Evolutionary conservation across 2,888 invertebrate genomes (phyloP).

Genomic region (Geotrupes spiniger): DNA sequence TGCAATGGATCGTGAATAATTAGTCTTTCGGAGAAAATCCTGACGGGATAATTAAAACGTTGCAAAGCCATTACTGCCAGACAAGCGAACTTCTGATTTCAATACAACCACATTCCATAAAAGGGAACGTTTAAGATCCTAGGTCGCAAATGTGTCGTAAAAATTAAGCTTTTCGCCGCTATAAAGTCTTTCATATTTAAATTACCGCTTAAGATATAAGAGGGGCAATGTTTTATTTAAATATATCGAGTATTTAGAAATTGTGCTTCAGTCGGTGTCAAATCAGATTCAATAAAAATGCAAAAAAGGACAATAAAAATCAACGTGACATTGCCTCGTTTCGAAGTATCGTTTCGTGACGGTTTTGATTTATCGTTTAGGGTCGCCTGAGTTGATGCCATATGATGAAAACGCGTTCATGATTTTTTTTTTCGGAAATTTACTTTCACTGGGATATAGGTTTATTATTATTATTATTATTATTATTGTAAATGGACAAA

Average conservation of each 20-base stretch:
- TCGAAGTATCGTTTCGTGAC: constrained; percentile 1
- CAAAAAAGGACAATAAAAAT: constrained; percentile 9
- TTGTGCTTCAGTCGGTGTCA: constrained; percentile 7
- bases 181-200: constrained; percentile 7
- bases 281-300: constrained; percentile 8
- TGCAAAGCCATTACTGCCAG: background rate
- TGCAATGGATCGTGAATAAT: background rate
- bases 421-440: constrained; percentile 20
- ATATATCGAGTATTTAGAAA: constrained; percentile 6
- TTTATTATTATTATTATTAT: constrained; percentile 11
- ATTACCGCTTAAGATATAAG: constrained; percentile 6
- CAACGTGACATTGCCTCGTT: constrained; percentile 5
- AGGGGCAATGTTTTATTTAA: constrained; percentile 10
- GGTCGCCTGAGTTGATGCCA: constrained; percentile 29
- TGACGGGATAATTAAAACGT: too few species aligned
- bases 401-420: constrained; percentile 20
- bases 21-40: background rate
- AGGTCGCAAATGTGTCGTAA: constrained; percentile 3
- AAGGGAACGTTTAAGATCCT: constrained; percentile 1
- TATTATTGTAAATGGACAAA: constrained; percentile 9
- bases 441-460: constrained; percentile 27
- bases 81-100: background rate
- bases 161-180: constrained; percentile 6
- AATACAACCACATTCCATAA: constrained; percentile 4
- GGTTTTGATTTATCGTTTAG: constrained; percentile 6